Evolutionary conservation across 2,113 vertebrate species (phyloP).

Genomic region (Oryzias celebensis): DNA sequence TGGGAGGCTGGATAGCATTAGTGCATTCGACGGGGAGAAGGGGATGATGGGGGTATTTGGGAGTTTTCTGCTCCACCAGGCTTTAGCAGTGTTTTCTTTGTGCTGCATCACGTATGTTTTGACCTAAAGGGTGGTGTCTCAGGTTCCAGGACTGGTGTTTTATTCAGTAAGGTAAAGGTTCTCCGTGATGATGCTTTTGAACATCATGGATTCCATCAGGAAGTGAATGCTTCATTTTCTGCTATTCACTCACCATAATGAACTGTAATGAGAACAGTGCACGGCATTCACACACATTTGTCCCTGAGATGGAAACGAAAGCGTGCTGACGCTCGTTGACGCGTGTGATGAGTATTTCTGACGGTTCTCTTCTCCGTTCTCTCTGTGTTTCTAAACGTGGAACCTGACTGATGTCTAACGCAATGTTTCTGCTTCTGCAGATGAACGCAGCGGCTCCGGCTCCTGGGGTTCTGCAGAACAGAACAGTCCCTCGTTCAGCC

Average conservation of each 20-base stretch:
- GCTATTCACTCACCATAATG: constrained; percentile 43
- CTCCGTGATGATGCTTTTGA: constrained; percentile 24
- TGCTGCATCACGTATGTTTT: constrained; percentile 50
- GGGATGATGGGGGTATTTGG: constrained; percentile 79
- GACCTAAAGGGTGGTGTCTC: constrained; percentile 34
- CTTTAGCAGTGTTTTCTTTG: constrained; percentile 74
- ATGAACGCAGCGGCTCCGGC: constrained; percentile 88
- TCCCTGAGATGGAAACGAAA: constrained; percentile 1
- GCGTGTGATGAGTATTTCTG: constrained; percentile 4
- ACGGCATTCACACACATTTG: constrained; percentile 23
- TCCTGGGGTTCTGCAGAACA: constrained; percentile 92
- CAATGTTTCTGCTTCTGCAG: constrained; percentile 75
- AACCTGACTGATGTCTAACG: too few species aligned
- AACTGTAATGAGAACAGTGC: constrained; percentile 49
- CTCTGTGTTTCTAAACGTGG: too few species aligned
- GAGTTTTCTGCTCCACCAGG: constrained; percentile 79
- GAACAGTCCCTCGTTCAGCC: constrained; percentile 91
- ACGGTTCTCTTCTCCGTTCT: too few species aligned
- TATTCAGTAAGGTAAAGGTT: constrained; percentile 28
- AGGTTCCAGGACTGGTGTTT: constrained; percentile 33
- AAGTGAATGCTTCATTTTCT: constrained; percentile 42
- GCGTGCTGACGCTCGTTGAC: too few species aligned
- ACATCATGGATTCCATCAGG: constrained; percentile 32
- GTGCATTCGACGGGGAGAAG: constrained; percentile 79
- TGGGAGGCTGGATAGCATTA: constrained; percentile 82